Conservation (phyloP, 2,113 vertebrate genomes). For the Pollachius pollachius region DNA sequence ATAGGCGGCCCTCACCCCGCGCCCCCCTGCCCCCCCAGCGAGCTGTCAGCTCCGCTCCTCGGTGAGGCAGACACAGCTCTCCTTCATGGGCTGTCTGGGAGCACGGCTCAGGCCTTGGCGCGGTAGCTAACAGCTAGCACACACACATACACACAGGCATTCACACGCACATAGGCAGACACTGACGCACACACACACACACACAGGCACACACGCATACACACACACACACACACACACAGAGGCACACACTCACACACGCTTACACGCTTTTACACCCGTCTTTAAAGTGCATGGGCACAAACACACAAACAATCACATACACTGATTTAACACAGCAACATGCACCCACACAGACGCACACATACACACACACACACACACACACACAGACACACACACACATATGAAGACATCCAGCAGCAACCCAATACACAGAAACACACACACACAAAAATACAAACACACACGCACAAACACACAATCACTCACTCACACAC, state of each 20-base stretch:
- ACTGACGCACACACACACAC: not conserved
- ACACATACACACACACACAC: too few relatives aligned
- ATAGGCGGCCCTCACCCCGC: slow-evolving; percentile 43
- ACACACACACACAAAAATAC: not conserved
- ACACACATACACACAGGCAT: not conserved
- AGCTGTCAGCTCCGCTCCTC: slow-evolving; percentile 63
- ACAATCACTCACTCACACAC: not conserved
- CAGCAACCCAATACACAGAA: too few relatives aligned
- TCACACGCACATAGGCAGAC: not conserved
- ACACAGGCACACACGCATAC: not conserved
- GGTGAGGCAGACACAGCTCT: slow-evolving; percentile 48
- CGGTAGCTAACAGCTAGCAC: slow-evolving; percentile 40
- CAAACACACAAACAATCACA: too few relatives aligned
- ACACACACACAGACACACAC: too few relatives aligned
- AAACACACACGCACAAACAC: slow-evolving; percentile 9
- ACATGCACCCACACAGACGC: too few relatives aligned
- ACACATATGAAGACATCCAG: too few relatives aligned
- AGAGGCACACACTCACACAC: too few relatives aligned
- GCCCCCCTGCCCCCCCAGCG: slow-evolving; percentile 40
- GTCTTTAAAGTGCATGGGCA: too few relatives aligned
- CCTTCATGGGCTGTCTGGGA: slow-evolving; percentile 55
- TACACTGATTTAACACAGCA: too few relatives aligned
- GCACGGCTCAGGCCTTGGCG: slow-evolving; percentile 57
- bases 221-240: too few relatives aligned
- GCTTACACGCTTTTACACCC: too few relatives aligned